Evolutionary conservation across 2,113 vertebrate species (phyloP).

Genomic region (Mastomys natalensis): DNA sequence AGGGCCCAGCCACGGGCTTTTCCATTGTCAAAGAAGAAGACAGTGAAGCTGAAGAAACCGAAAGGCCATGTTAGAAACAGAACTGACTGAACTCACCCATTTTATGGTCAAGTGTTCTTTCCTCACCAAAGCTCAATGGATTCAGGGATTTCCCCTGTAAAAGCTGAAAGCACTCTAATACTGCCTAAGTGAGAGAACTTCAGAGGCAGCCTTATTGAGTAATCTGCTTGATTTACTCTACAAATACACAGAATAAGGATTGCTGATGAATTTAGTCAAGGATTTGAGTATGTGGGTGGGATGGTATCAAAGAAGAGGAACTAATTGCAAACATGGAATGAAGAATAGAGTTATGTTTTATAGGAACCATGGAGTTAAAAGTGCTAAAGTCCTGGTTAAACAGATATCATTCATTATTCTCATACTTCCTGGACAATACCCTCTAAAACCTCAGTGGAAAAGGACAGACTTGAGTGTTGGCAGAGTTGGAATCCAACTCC

Average conservation of each 20-base stretch:
- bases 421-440: not conserved
- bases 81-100: not conserved
- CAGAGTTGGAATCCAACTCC: not conserved
- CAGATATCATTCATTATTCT: conserved; percentile 9
- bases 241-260: conserved; percentile 52
- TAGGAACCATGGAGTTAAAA: conserved; percentile 45
- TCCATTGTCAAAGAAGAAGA: not conserved
- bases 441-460: conserved; percentile 38
- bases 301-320: conserved; percentile 18
- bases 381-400: conserved; percentile 21
- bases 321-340: not conserved
- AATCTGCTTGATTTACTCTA: conserved; percentile 33
- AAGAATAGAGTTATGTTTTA: conserved; percentile 21
- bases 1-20: not conserved
- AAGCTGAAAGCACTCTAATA: conserved; percentile 22
- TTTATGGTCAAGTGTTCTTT: not conserved
- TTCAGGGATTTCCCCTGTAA: conserved; percentile 2
- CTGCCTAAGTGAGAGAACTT: conserved; percentile 18
- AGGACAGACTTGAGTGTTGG: not conserved
- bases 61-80: not conserved
- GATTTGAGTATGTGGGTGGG: not conserved
- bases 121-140: conserved; percentile 15
- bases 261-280: conserved; percentile 23
- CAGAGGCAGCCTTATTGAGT: not conserved
- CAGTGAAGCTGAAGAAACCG: not conserved